Conservation (phyloP, 2,797 vertebrate genomes). For the Cirrhinus molitorella region DNA sequence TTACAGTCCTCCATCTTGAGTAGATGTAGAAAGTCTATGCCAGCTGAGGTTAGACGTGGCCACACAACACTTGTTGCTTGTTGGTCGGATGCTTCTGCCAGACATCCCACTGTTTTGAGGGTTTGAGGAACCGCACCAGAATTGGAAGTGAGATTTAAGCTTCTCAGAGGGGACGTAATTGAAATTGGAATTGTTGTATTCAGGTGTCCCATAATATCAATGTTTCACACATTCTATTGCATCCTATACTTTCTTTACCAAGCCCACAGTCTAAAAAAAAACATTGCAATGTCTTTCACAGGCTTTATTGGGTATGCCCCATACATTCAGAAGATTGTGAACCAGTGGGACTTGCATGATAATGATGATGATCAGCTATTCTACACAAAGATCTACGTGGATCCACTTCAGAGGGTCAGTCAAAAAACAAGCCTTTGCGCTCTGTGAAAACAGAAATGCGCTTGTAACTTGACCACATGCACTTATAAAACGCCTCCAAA, state of each 20-base stretch:
- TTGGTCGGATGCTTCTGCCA: conserved; percentile 62
- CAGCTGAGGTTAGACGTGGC: conserved; percentile 54
- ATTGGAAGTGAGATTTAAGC: conserved; percentile 45
- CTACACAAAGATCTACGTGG: conserved; percentile 96
- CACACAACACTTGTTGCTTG: conserved; percentile 54
- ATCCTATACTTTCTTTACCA: conserved; percentile 60
- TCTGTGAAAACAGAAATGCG: conserved; percentile 10
- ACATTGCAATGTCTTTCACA: conserved; percentile 72
- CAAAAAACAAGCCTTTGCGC: not conserved
- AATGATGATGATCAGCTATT: conserved; percentile 99
- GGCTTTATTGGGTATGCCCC: conserved; percentile 94
- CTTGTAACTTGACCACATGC: conserved; percentile 49
- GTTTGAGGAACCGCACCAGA: conserved; percentile 34
- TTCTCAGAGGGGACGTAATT: conserved; percentile 63
- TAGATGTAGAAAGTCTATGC: conserved; percentile 43
- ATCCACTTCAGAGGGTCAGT: conserved; percentile 89
- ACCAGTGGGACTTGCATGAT: conserved; percentile 94
- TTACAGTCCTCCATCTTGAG: conserved; percentile 18
- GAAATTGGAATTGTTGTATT: conserved; percentile 54
- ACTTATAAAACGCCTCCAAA: conserved; percentile 49
- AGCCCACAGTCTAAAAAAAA: conserved; percentile 45
- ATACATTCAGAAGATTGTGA: conserved; percentile 84
- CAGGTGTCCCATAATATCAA: conserved; percentile 61
- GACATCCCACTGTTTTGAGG: conserved; percentile 64
- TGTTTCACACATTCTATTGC: conserved; percentile 22